A percentile compares a stretch with the other conserved stretches of the same genome.
These are phyloP conservation scores for Drosophila micromelanica DNA, from an alignment of 1,140 invertebrate genomes.

Conservation along the genomic window DNA sequence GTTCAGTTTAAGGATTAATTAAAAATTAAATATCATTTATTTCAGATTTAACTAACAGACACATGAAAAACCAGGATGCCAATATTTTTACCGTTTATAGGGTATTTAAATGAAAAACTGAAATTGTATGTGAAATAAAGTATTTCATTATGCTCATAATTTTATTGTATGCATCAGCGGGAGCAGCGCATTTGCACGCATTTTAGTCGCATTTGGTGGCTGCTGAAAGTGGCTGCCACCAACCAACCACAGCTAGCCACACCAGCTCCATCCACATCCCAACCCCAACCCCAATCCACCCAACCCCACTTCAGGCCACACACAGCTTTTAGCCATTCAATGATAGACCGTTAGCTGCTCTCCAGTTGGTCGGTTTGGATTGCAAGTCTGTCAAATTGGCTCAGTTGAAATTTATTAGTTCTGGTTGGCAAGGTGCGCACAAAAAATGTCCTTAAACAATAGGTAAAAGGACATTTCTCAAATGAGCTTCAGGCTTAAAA, in stretches of 20 bases:
- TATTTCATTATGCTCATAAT: slow-evolving; percentile 56
- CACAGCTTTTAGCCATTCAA: slow-evolving; percentile 16
- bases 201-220: slow-evolving; percentile 45
- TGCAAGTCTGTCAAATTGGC: slow-evolving; percentile 28
- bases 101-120: slow-evolving; percentile 43
- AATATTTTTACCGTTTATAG: background rate
- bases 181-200: slow-evolving; percentile 47
- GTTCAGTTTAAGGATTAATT: no score
- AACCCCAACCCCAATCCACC: background rate
- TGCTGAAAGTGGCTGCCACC: slow-evolving; percentile 41
- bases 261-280: background rate
- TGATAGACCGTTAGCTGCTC: slow-evolving; percentile 31
- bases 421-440: slow-evolving; percentile 10
- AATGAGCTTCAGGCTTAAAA: slow-evolving; percentile 3
- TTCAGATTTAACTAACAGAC: no score
- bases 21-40: no score
- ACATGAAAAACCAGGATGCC: background rate
- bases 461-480: slow-evolving; percentile 15
- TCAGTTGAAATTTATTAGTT: slow-evolving; percentile 30
- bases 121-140: slow-evolving; percentile 62
- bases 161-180: slow-evolving; percentile 61
- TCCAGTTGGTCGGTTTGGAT: slow-evolving; percentile 7
- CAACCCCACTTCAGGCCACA: background rate
- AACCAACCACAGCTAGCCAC: no score
- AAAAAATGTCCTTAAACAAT: slow-evolving; percentile 24